Evolutionary conservation across 2,888 invertebrate species (phyloP).

Genomic region (Spisula subtruncata): DNA sequence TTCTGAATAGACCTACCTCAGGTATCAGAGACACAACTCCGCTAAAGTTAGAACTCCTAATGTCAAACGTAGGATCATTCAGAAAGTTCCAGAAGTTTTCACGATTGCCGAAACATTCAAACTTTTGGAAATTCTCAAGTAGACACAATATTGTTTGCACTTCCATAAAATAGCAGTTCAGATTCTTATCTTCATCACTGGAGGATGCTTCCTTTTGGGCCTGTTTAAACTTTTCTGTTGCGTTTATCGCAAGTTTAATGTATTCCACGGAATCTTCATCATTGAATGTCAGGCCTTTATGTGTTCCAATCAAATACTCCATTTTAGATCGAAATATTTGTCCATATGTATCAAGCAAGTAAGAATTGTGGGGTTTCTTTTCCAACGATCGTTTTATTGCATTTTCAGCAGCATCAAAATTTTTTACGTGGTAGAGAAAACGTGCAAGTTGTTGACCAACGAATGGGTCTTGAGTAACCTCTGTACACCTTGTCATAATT

Average conservation of each 20-base stretch:
- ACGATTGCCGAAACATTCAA: constrained; percentile 31
- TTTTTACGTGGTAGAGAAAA: constrained; percentile 73
- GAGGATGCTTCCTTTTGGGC: constrained; percentile 67
- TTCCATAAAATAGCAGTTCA: constrained; percentile 55
- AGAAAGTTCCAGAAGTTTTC: constrained; percentile 48
- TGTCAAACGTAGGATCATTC: constrained; percentile 21
- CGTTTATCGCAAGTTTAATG: constrained; percentile 67
- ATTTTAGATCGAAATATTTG: constrained; percentile 74
- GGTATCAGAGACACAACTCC: not conserved
- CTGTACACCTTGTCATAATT: constrained; percentile 71
- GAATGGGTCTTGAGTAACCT: constrained; percentile 77
- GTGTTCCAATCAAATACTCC: constrained; percentile 48
- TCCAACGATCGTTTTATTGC: constrained; percentile 71
- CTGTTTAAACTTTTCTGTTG: constrained; percentile 69
- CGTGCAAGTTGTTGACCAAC: constrained; percentile 80
- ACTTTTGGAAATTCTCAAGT: constrained; percentile 53
- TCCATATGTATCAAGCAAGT: constrained; percentile 80
- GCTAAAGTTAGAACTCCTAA: not conserved
- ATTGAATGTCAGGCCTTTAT: constrained; percentile 46
- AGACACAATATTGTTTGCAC: constrained; percentile 52
- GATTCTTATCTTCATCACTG: constrained; percentile 46
- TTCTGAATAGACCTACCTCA: constrained; percentile 2
- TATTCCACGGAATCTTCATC: constrained; percentile 64
- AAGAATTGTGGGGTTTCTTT: constrained; percentile 74
- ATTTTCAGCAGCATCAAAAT: constrained; percentile 74